Percentiles rank a stretch among this genome's conserved stretches.
These are phyloP conservation scores for Didymodactylos carnosus DNA, from an alignment of 2,888 invertebrate species.

Conservation along the genomic window DNA sequence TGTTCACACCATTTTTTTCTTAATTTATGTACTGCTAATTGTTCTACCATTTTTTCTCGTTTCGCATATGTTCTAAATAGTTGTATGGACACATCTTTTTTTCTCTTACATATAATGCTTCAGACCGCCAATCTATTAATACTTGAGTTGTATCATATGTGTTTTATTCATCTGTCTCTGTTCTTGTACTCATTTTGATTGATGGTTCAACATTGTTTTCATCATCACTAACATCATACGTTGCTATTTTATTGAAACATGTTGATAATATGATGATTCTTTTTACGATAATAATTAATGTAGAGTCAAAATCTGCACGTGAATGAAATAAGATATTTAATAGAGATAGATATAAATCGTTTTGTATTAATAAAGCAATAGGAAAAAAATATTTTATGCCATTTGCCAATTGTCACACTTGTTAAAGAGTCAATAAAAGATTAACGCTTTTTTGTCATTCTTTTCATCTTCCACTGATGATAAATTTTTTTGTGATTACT, in stretches of 20 bases:
- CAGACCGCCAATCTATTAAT: not conserved
- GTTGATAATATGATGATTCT: too few species aligned
- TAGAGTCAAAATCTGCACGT: not conserved
- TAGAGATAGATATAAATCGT: not conserved
- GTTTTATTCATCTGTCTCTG: not conserved
- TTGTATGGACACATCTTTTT: not conserved
- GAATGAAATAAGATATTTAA: not conserved
- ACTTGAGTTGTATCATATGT: not conserved
- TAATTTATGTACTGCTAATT: not conserved
- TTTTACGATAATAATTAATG: not conserved
- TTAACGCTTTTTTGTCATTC: not conserved
- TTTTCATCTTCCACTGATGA: too few species aligned
- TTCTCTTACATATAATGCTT: not conserved
- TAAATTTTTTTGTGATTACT: too few species aligned
- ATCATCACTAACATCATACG: not conserved
- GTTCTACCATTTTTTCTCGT: not conserved
- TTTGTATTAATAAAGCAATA: not conserved
- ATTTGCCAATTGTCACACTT: not conserved
- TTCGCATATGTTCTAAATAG: not conserved
- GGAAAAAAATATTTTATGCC: not conserved
- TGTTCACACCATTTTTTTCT: not conserved
- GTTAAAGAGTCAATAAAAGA: not conserved
- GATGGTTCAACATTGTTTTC: not conserved
- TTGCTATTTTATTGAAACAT: too few species aligned
- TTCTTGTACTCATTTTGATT: not conserved